Percentiles rank a stretch among this genome's conserved stretches.
Evolutionary conservation across 2,888 invertebrate genomes (phyloP).

Genomic region (Scotopteryx bipunctaria): DNA sequence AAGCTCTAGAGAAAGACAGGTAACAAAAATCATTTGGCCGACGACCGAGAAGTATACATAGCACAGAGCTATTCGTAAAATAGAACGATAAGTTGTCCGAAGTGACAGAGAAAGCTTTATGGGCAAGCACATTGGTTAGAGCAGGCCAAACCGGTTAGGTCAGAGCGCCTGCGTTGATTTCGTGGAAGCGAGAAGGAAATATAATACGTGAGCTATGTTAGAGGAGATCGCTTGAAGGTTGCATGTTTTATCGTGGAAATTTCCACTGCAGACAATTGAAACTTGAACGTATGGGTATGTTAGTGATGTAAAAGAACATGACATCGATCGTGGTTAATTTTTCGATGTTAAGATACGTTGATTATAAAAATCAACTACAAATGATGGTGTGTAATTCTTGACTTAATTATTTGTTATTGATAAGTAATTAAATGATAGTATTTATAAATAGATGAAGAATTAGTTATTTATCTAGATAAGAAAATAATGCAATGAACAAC

Average conservation of each 20-base stretch:
- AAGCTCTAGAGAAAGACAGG: constrained; percentile 83
- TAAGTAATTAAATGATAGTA: too few species aligned
- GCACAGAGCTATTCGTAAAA: constrained; percentile 82
- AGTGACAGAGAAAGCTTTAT: constrained; percentile 66
- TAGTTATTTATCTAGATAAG: too few species aligned
- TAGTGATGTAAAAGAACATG: constrained; percentile 50
- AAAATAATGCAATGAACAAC: too few species aligned
- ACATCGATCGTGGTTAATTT: too few species aligned
- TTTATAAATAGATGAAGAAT: too few species aligned
- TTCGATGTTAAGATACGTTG: too few species aligned
- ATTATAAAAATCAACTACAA: too few species aligned
- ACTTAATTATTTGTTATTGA: too few species aligned
- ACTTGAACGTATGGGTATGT: constrained; percentile 68
- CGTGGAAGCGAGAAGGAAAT: constrained; percentile 59
- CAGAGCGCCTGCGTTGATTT: constrained; percentile 78
- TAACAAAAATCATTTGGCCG: constrained; percentile 80
- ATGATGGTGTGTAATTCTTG: too few species aligned
- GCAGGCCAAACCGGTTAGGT: constrained; percentile 66
- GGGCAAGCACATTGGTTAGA: constrained; percentile 47
- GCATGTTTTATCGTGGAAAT: constrained; percentile 81
- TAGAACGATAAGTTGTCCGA: constrained; percentile 72
- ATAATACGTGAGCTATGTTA: constrained; percentile 48
- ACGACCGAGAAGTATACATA: constrained; percentile 84
- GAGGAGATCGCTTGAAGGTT: constrained; percentile 68
- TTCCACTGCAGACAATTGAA: constrained; percentile 82